Conservation (phyloP, 2,888 invertebrate species). For the Synanthedon andrenaeformis region DNA sequence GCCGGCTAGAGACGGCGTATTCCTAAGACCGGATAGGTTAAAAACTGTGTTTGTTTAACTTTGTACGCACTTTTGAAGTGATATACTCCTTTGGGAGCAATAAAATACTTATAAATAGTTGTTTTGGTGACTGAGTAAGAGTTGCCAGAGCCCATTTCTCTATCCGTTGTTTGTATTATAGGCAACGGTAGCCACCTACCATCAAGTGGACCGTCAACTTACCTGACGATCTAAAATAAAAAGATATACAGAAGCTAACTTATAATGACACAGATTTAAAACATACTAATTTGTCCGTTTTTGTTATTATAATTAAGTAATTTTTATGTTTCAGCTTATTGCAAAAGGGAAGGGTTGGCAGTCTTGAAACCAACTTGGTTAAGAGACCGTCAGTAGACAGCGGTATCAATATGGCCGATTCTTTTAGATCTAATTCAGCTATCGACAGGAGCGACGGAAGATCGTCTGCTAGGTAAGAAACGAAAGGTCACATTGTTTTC, state of each 20-base stretch:
- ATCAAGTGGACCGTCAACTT: too few relatives aligned
- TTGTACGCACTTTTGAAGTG: too few relatives aligned
- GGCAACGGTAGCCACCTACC: too few relatives aligned
- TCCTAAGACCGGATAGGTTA: conserved; percentile 76
- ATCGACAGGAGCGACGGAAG: conserved; percentile 54
- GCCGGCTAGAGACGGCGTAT: conserved; percentile 73
- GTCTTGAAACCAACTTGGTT: conserved; percentile 67
- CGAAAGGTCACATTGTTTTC: too few relatives aligned
- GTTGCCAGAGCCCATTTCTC: too few relatives aligned
- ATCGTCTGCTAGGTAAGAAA: conserved; percentile 52
- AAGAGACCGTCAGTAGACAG: conserved; percentile 84
- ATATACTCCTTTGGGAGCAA: too few relatives aligned
- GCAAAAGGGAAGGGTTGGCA: conserved; percentile 56
- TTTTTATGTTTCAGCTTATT: conserved; percentile 45
- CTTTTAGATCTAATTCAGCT: conserved; percentile 59
- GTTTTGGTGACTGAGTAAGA: too few relatives aligned
- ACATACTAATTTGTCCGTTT: neutral
- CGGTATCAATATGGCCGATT: conserved; percentile 79
- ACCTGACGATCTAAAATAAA: too few relatives aligned
- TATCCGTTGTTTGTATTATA: too few relatives aligned
- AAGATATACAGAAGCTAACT: too few relatives aligned
- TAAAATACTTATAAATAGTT: too few relatives aligned
- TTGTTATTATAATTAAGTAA: neutral
- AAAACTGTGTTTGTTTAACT: neutral
- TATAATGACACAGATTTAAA: too few relatives aligned